Base-by-base conservation (phyloP, 92 coral and sea anemone genomes). In the Heteractis magnifica region DNA sequence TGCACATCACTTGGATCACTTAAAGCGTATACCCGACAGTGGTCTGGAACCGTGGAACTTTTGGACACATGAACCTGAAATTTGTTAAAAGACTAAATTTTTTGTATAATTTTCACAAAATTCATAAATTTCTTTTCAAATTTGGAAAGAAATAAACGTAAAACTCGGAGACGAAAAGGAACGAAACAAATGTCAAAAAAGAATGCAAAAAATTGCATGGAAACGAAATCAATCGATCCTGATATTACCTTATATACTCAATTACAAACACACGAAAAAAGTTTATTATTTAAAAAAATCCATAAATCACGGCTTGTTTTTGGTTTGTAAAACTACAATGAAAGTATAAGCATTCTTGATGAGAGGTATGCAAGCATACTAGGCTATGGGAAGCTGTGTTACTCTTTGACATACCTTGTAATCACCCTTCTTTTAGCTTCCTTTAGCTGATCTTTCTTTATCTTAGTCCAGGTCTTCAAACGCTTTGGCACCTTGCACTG, bases 401-500 rank as follows among this genome's bases (percentile, higher is more conserved):
- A 34, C 44, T 34, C 44, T 34, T 34, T 34, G 44, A 34, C 44
- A 34, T 34, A 2, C 90, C 87, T 82, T 87, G 73, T 62, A 82
- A 48, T 82, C 87, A 18, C 90, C 90, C 58, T 77, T 87, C 84
- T 65, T 79, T 87, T 82, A 10, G 76, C 80, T 53, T 52, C 56
- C 83, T 51, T 83, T 41, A 84, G 79, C 75, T 84, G 50, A 71
- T 75, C 77, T 49, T 60, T 84, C 71, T 72, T 64, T 8, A 56
- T 74, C 72, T 84, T 84, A 15, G 83, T 79, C 88, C 64, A 88
- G 82, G 11, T 84, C 88, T 50, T 88, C 82, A 52, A 88, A 84
- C 21, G 90, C 84, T 62, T 71, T 87, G 84, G 78, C 81, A 11
- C 87, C 87, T 21, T 84, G 82, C 26, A 83, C 83, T 51, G 0